Conservation (phyloP, 2,113 vertebrate genomes). For the Campylomormyrus numenius region DNA sequence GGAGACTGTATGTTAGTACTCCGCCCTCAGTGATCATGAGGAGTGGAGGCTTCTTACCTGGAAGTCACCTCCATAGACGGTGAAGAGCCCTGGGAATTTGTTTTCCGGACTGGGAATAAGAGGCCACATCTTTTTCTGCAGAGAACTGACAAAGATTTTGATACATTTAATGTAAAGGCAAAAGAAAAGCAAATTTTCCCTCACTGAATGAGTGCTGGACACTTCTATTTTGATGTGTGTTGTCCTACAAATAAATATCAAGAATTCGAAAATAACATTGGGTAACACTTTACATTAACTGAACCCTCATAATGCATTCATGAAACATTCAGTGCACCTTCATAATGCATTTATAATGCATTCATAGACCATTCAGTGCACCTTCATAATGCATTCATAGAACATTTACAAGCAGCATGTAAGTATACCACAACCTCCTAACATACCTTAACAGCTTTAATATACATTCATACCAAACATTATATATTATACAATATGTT, state of each 20-base stretch:
- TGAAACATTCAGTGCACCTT: not conserved
- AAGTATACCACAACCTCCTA: too few species aligned
- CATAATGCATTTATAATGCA: too few species aligned
- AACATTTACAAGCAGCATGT: too few species aligned
- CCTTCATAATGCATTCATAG: too few species aligned
- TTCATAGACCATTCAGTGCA: too few species aligned
- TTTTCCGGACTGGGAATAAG: conserved; percentile 72
- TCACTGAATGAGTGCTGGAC: not conserved
- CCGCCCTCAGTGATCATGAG: not conserved
- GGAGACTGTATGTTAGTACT: not conserved
- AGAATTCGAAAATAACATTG: not conserved
- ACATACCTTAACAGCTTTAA: too few species aligned
- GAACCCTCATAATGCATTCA: not conserved
- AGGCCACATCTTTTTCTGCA: conserved; percentile 71
- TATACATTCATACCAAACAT: too few species aligned
- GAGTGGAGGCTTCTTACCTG: conserved; percentile 54
- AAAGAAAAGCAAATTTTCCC: not conserved
- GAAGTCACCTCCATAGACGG: conserved; percentile 73
- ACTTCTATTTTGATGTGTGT: not conserved
- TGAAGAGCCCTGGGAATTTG: conserved; percentile 75
- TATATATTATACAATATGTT: too few species aligned
- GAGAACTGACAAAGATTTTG: conserved; percentile 43
- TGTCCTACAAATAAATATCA: not conserved
- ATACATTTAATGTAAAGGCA: not conserved
- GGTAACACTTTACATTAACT: not conserved